These are phyloP conservation scores for Takifugu flavidus DNA, from an alignment of 2,113 vertebrate genomes.

Conservation along the genomic window DNA sequence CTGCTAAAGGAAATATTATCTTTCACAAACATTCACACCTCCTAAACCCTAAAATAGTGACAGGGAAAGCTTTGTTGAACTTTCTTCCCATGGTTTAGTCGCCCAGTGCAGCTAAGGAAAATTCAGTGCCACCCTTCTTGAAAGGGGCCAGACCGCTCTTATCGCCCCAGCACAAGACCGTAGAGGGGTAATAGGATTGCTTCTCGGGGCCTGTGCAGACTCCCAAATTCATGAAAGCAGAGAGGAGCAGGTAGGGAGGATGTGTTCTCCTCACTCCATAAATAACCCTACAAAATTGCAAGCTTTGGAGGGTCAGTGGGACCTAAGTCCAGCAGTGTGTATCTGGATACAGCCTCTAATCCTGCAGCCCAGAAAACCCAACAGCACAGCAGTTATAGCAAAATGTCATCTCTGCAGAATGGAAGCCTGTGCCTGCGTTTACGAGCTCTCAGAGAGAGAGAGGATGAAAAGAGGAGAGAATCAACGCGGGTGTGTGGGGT, in stretches of 20 bases:
- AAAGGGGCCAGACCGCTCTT: conserved; percentile 48
- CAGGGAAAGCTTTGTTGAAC: conserved; percentile 40
- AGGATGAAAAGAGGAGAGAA: conserved; percentile 12
- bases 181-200: conserved; percentile 70
- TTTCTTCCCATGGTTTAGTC: conserved; percentile 55
- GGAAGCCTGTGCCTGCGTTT: conserved; percentile 37
- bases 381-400: conserved; percentile 61
- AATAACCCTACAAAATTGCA: conserved; percentile 69
- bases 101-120: conserved; percentile 58
- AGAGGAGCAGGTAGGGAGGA: conserved; percentile 43
- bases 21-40: conserved; percentile 38
- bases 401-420: conserved; percentile 63
- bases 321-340: conserved; percentile 60
- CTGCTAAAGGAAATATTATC: not conserved
- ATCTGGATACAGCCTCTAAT: conserved; percentile 68
- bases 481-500: conserved; percentile 1
- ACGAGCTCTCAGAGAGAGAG: conserved; percentile 38
- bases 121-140: conserved; percentile 45
- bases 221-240: conserved; percentile 52
- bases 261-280: conserved; percentile 58
- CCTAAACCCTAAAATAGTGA: conserved; percentile 49
- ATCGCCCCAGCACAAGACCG: conserved; percentile 56
- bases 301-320: conserved; percentile 70
- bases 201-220: conserved; percentile 39
- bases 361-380: conserved; percentile 56